A percentile compares a stretch with the other conserved stretches of the same genome.
Evolutionary conservation across 2,113 vertebrate genomes (phyloP).

Genomic region (Perca schrenkii): DNA sequence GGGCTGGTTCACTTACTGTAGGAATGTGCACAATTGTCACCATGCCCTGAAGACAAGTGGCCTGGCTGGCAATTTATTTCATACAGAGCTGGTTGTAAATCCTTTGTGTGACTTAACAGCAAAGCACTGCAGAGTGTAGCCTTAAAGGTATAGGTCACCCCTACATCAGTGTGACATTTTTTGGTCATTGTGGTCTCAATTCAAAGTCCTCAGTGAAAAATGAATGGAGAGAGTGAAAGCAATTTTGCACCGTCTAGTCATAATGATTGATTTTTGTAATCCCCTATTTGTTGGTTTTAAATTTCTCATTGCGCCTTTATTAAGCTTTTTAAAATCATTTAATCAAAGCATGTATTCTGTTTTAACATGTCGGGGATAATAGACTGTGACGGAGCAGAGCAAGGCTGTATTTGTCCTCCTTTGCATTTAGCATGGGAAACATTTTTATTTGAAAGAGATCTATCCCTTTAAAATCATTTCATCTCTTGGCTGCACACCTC

Average conservation of each 20-base stretch:
- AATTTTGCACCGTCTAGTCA: not conserved
- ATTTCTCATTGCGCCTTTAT: not conserved
- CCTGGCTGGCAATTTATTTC: constrained; percentile 73
- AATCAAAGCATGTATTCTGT: constrained; percentile 6
- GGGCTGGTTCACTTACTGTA: constrained; percentile 44
- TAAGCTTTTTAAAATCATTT: not conserved
- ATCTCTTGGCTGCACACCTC: constrained; percentile 54
- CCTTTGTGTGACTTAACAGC: constrained; percentile 72
- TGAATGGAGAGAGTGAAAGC: constrained; percentile 5
- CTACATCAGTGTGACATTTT: constrained; percentile 64
- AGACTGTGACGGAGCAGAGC: constrained; percentile 9
- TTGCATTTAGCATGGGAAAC: constrained; percentile 29
- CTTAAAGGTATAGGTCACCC: constrained; percentile 83
- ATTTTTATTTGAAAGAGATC: constrained; percentile 29
- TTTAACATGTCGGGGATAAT: constrained; percentile 10
- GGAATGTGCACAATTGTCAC: constrained; percentile 75
- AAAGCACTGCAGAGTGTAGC: constrained; percentile 68
- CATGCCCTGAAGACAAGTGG: constrained; percentile 74
- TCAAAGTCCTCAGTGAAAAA: constrained; percentile 35
- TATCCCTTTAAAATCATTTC: constrained; percentile 52
- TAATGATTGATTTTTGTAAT: constrained; percentile 15
- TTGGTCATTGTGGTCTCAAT: constrained; percentile 39
- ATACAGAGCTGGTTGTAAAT: constrained; percentile 72
- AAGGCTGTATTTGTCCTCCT: not conserved
- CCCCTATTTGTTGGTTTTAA: not conserved